Percentiles rank a stretch among this genome's conserved stretches.
Evolutionary conservation across 2,888 invertebrate species (phyloP).

Genomic region (Malthinus flaveolus): DNA sequence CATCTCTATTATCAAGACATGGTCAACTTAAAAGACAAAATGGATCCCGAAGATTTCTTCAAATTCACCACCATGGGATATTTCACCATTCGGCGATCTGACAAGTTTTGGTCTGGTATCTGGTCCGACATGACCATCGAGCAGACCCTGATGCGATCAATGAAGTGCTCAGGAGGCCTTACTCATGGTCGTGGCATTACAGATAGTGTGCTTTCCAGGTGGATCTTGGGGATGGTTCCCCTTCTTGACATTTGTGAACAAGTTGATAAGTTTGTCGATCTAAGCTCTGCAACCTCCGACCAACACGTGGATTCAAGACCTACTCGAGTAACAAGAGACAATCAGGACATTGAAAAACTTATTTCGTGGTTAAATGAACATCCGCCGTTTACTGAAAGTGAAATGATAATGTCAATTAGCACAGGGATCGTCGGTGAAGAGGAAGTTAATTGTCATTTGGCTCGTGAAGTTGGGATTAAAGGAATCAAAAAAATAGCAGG

Average conservation of each 20-base stretch:
- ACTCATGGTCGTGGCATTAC: slow-evolving; percentile 5
- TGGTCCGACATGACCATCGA: slow-evolving; percentile 43
- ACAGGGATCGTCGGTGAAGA: slow-evolving; percentile 21
- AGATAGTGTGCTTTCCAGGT: slow-evolving; percentile 2
- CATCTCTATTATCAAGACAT: slow-evolving; percentile 25
- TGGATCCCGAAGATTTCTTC: slow-evolving; percentile 2
- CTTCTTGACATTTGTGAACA: slow-evolving; percentile 6
- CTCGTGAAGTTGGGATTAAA: slow-evolving; percentile 10
- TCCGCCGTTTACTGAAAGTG: slow-evolving; percentile 23
- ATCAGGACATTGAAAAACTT: slow-evolving; percentile 9
- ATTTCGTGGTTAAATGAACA: slow-evolving; percentile 10
- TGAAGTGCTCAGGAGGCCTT: slow-evolving; percentile 1
- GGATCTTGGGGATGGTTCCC: slow-evolving; percentile 9
- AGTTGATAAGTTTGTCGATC: slow-evolving; percentile 10
- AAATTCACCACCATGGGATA: slow-evolving; percentile 2
- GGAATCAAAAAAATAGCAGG: slow-evolving; percentile 13
- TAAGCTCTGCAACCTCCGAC: slow-evolving; percentile 11
- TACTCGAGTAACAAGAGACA: slow-evolving; percentile 16
- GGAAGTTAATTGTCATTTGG: slow-evolving; percentile 26
- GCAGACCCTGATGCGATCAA: slow-evolving; percentile 3
- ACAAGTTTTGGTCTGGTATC: slow-evolving; percentile 38
- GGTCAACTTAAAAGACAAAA: slow-evolving; percentile 4
- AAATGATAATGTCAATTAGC: slow-evolving; percentile 15
- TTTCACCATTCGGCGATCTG: slow-evolving; percentile 12
- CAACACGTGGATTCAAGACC: slow-evolving; percentile 17